phyloP scores from a whole-genome alignment of 2,888 invertebrate genomes.

The Pyralis farinalis region DNA sequence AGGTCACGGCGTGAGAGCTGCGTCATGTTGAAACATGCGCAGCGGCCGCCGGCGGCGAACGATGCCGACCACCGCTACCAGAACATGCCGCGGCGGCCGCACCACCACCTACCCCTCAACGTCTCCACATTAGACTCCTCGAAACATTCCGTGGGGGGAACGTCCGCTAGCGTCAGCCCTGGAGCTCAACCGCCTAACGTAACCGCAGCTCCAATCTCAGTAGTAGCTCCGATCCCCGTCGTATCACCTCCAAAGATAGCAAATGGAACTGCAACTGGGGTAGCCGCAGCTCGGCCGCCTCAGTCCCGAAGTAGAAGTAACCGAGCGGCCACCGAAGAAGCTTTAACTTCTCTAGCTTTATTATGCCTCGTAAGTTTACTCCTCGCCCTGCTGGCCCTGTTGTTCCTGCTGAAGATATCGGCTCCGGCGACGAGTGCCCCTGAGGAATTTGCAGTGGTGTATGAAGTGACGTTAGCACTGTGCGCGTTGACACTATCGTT shows the following conservation, averaged over 20 bases:
- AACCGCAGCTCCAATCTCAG: slow-evolving; percentile 37
- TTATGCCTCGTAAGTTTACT: slow-evolving; percentile 92
- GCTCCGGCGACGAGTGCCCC: slow-evolving; percentile 82
- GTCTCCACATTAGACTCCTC: slow-evolving; percentile 85
- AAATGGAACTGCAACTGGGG: slow-evolving; percentile 81
- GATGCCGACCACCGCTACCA: slow-evolving; percentile 79
- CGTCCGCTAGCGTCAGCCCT: slow-evolving; percentile 80
- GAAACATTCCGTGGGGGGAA: slow-evolving; percentile 83
- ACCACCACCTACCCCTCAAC: slow-evolving; percentile 84
- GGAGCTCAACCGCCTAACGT: slow-evolving; percentile 54
- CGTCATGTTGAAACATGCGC: slow-evolving; percentile 88
- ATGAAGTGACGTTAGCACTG: slow-evolving; percentile 94
- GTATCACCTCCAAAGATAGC: slow-evolving; percentile 68
- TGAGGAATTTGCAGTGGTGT: slow-evolving; percentile 93
- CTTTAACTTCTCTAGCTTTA: slow-evolving; percentile 91
- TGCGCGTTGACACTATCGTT: slow-evolving; percentile 93
- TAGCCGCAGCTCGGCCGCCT: slow-evolving; percentile 46
- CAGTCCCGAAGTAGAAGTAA: slow-evolving; percentile 53
- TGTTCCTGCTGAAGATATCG: slow-evolving; percentile 92
- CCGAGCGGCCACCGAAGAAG: slow-evolving; percentile 82
- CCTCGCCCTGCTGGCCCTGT: slow-evolving; percentile 90
- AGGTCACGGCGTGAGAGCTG: slow-evolving; percentile 58
- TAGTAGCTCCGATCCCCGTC: slow-evolving; percentile 50
- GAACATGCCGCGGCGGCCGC: slow-evolving; percentile 80
- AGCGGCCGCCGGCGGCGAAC: slow-evolving; percentile 77